phyloP scores from a whole-genome alignment of 2,113 vertebrate species.

The Eretmochelys imbricata region DNA sequence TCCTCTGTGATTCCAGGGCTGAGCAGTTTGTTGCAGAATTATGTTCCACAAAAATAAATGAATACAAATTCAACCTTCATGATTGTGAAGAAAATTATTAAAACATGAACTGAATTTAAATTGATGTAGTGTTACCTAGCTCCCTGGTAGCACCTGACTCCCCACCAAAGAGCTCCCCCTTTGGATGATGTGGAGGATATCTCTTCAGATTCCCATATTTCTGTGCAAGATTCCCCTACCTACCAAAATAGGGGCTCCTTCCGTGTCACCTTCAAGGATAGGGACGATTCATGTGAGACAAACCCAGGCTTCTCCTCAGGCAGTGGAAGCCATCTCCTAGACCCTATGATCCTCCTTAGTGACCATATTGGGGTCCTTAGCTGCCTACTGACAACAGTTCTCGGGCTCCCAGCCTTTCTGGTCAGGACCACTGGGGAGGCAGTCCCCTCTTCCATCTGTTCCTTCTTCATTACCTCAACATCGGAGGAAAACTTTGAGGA shows the following conservation, averaged over 20 bases:
- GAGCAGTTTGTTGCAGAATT: background rate
- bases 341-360: background rate
- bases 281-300: background rate
- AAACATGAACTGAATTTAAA: background rate
- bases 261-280: background rate
- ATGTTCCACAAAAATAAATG: accelerated
- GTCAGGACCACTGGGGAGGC: background rate
- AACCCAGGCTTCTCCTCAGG: background rate
- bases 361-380: background rate
- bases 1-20: background rate
- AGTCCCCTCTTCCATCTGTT: background rate
- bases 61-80: background rate
- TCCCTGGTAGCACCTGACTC: background rate
- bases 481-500: background rate
- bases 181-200: background rate
- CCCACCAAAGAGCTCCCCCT: background rate
- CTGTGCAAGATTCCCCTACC: background rate
- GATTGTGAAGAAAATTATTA: background rate
- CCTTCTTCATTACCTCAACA: background rate
- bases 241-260: background rate
- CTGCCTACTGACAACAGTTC: background rate
- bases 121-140: background rate
- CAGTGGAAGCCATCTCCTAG: background rate
- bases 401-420: no score
- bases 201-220: background rate